Base-by-base conservation (phyloP, 2,797 vertebrate genomes). In the Spinibarbus caldwelli region DNA sequence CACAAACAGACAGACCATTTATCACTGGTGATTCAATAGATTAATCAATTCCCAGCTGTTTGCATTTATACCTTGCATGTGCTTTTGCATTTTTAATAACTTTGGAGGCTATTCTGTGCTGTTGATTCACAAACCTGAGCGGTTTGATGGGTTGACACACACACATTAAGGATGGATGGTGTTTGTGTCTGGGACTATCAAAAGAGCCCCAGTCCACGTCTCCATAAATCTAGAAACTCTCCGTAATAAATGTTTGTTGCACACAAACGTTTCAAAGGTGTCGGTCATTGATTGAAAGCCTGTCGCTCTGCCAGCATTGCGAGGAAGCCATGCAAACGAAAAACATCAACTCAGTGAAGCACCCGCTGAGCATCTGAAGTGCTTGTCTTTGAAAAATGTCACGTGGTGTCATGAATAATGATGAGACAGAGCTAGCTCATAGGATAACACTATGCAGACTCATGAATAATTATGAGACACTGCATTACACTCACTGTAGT, bases 121-220 rank as follows among this genome's bases (percentile, higher is more conserved):
- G 59, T 9, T 47, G 59, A 67, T 80, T 31, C 62, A 34, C 41
- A 66, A 66, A 45, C 57, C 19, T 64, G 57, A 49, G 29, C 7
- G 15, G 29, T 54, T 76, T 47, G 59, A 80, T 15, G 10, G 17
- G 12, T 8, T 67, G 41, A 66, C 19, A 41, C 34, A 45, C 78
- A 49, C 78, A 67, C 41, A 5, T 41, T 47, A 64, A 80, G 43
- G 26, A 80, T 80, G 78, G 41, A 80, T 66, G 43, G 41, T 80
- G 78, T 80, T 80, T 80, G 62, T 80, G 43, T 49, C 78, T 34
- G 78, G 78, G 78, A 67, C 78, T 64, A 67, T 67, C 62, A 67
- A 47, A 80, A 29, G 3, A 80, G 43, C 19, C 59, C 26, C 78
- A 2, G 62, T 67, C 11, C 59, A 34, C 29, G 12, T 80, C 62